Evolutionary conservation across 2,113 vertebrate species (phyloP).

Genomic region (Poeciliopsis occidentalis): DNA sequence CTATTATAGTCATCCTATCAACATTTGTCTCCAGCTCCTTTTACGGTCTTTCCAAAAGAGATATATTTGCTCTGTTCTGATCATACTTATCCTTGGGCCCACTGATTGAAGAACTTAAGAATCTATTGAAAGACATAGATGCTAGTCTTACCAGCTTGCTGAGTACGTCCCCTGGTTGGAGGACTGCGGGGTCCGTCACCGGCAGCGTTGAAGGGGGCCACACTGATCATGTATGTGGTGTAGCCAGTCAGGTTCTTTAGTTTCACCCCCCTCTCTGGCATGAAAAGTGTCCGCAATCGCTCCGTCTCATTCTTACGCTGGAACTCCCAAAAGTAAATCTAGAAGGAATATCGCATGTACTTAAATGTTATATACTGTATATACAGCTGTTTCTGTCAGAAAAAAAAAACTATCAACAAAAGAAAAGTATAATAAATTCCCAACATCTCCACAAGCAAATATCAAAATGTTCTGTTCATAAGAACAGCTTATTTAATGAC

Average conservation of each 20-base stretch:
- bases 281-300: conserved; percentile 89
- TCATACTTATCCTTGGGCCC: neutral
- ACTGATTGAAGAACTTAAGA: neutral
- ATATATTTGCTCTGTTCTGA: conserved; percentile 27
- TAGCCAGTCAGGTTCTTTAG: conserved; percentile 96
- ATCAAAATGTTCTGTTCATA: too few relatives aligned
- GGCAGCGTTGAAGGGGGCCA: conserved; percentile 92
- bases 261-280: conserved; percentile 89
- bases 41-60: conserved; percentile 6
- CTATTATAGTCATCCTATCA: conserved; percentile 23
- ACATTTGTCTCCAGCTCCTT: conserved; percentile 28
- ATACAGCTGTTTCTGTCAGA: neutral
- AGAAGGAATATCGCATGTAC: conserved; percentile 17
- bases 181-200: conserved; percentile 91
- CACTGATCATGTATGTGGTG: conserved; percentile 93
- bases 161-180: conserved; percentile 85
- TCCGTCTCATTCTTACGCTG: conserved; percentile 85
- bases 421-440: too few relatives aligned
- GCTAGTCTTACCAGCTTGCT: conserved; percentile 88
- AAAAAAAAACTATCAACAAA: too few relatives aligned
- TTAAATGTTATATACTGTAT: neutral
- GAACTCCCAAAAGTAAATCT: conserved; percentile 97
- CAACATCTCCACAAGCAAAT: too few relatives aligned
- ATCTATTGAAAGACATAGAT: neutral
- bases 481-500: too few relatives aligned